Conservation (phyloP, 2,113 vertebrate species). For the Gallinago paraguaiae region DNA sequence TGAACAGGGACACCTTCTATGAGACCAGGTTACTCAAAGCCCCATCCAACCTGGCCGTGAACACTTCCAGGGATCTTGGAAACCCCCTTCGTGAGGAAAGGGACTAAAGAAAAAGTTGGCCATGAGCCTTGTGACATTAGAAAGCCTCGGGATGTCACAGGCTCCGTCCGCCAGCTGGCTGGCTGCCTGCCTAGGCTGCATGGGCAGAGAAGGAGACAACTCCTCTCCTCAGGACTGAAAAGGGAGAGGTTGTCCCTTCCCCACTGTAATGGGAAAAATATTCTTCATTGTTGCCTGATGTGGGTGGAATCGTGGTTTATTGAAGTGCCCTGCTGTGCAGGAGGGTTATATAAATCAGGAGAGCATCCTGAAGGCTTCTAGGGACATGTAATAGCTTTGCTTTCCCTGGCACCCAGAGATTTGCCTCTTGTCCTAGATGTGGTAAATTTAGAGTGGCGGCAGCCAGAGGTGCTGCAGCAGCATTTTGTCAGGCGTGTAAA, state of each 20-base stretch:
- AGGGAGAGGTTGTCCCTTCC: background rate
- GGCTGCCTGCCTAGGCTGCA: rapidly evolving
- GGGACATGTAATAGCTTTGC: background rate
- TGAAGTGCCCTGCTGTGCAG: background rate
- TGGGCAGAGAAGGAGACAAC: too few species aligned
- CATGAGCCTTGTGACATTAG: background rate
- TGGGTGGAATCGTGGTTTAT: background rate
- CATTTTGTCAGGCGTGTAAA: background rate
- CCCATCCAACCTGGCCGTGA: background rate
- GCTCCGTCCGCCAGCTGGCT: too few species aligned
- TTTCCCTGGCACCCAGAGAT: background rate
- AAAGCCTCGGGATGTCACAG: rapidly evolving
- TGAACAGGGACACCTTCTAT: background rate
- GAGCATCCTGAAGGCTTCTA: background rate
- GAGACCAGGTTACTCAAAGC: background rate
- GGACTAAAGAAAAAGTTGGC: background rate
- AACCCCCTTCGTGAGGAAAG: background rate
- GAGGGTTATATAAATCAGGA: background rate
- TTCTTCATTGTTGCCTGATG: background rate
- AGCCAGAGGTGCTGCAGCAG: background rate
- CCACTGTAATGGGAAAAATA: background rate
- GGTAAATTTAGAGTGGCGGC: background rate
- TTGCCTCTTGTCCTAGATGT: background rate
- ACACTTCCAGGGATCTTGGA: background rate
- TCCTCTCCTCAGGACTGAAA: background rate